Conservation (phyloP, 2,797 vertebrate species). For the Hapalemur alaotrensis region DNA sequence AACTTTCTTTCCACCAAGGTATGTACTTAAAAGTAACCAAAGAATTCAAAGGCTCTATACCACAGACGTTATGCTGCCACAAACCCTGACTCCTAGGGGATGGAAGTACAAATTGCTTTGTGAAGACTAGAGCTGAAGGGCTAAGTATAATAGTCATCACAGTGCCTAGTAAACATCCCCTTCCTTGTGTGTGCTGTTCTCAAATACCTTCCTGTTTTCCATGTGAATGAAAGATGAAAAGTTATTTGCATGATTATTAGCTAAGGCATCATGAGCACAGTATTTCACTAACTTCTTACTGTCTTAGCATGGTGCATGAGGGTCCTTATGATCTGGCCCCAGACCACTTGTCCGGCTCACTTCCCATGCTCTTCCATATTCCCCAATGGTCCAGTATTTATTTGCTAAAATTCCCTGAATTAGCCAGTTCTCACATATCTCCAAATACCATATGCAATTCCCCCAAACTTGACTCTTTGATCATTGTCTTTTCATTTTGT, state of each 20-base stretch:
- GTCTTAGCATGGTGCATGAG: neutral
- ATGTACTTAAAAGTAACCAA: neutral
- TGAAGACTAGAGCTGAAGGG: neutral
- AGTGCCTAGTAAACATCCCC: neutral
- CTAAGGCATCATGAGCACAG: neutral
- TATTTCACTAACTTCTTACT: neutral
- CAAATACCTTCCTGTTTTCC: neutral
- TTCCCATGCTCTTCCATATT: neutral
- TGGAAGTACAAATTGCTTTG: neutral
- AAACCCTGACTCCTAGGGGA: neutral
- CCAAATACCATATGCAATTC: neutral
- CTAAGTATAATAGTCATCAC: neutral
- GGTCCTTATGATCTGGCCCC: neutral
- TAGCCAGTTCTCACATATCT: neutral
- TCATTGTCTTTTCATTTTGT: neutral
- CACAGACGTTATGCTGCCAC: neutral
- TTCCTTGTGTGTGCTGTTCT: neutral
- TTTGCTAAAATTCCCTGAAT: neutral
- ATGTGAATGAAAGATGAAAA: neutral
- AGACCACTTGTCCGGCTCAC: neutral
- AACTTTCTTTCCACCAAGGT: neutral
- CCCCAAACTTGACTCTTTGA: neutral
- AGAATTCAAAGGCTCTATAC: neutral
- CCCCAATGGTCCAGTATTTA: neutral
- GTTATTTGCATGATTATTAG: neutral